A percentile compares a stretch with the other conserved stretches of the same genome.
phyloP scores from a whole-genome alignment of 2,113 vertebrate genomes.

The Alouatta palliata region DNA sequence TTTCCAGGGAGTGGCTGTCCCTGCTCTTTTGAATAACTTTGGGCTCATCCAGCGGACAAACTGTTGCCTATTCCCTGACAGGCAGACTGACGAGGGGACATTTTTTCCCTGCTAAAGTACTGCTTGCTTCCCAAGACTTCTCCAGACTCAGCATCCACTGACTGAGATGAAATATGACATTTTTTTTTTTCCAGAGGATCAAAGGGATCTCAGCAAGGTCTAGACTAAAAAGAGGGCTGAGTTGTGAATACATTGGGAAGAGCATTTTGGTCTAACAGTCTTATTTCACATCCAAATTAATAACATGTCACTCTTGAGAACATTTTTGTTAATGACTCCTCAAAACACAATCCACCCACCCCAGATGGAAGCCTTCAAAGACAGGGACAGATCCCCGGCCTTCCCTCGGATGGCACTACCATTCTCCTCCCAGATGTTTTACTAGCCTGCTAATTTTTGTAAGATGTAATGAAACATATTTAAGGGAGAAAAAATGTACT shows the following conservation, averaged over 20 bases:
- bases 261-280: neutral
- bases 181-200: neutral
- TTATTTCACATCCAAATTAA: neutral
- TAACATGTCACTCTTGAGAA: neutral
- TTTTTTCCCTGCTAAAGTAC: neutral
- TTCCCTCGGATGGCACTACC: neutral
- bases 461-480: neutral
- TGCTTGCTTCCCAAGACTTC: neutral
- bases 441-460: neutral
- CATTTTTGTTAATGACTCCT: neutral
- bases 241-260: neutral
- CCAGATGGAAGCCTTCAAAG: neutral
- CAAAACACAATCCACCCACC: neutral
- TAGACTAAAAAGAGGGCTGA: neutral
- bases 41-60: neutral
- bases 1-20: neutral
- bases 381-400: neutral
- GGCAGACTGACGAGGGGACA: neutral
- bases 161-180: neutral
- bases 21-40: neutral
- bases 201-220: neutral
- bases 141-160: neutral
- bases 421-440: neutral
- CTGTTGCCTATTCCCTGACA: neutral
- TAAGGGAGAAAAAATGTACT: neutral